phyloP scores from a whole-genome alignment of 2,797 vertebrate genomes.

The Euthynnus affinis region DNA sequence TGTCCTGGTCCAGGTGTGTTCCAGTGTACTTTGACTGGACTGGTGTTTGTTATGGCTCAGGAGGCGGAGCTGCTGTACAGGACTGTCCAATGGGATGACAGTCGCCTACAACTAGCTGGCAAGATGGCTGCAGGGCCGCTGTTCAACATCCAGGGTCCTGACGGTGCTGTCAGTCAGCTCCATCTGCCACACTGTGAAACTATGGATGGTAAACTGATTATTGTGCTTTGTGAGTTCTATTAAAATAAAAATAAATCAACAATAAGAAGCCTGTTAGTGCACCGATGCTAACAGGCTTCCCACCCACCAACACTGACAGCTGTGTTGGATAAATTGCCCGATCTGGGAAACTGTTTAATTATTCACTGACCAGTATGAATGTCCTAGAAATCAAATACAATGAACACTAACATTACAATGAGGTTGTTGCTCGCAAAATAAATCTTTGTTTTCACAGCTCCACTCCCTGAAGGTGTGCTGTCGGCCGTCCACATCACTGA shows the following conservation, averaged over 20 bases:
- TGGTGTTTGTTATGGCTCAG: too few species aligned
- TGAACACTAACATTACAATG: background rate
- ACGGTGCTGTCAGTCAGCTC: conserved; percentile 28
- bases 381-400: background rate
- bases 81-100: too few species aligned
- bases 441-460: conserved; percentile 1
- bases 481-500: conserved; percentile 42
- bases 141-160: conserved; percentile 32
- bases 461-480: conserved; percentile 1
- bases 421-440: background rate
- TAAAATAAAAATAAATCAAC: too few species aligned
- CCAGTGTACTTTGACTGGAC: conserved; percentile 48
- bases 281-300: too few species aligned
- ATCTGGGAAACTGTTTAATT: too few species aligned
- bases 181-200: conserved; percentile 63
- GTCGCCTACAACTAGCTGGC: too few species aligned
- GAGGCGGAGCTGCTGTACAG: too few species aligned
- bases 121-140: too few species aligned
- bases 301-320: too few species aligned
- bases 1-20: conserved; percentile 58
- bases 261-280: too few species aligned
- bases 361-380: background rate
- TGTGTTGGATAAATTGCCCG: too few species aligned
- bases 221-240: background rate
- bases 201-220: conserved; percentile 26